Evolutionary conservation across 2,113 vertebrate genomes (phyloP), one percentile per base, ranked within the genome.

Genomic region (Hemicordylus capensis): DNA sequence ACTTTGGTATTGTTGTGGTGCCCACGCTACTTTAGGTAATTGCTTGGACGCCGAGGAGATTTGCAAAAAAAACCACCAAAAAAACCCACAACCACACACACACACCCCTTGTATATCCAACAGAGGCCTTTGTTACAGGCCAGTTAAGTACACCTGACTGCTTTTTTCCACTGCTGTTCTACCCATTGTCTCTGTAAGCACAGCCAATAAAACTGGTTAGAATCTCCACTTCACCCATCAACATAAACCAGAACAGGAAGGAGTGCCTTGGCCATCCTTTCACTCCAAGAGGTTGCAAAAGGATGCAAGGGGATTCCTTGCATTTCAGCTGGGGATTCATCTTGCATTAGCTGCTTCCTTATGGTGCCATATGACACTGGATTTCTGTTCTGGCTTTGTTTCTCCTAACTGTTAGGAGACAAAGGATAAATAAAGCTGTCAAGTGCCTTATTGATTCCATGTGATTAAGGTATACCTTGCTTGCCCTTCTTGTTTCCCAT

Each of bases 351-450:
- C 83, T 87, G 67, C 11, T 87, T 24, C 83, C 87, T 87, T 5
- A 0, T 54, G 69, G 83, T 78, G 88, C 84, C 72, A 82, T 85
- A 48, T 64, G 75, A 78, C 79, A 81, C 74, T 46, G 77, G 86
- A 76, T 89, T 87, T 82, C 77, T 89, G 83, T 1, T 4, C 85
- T 91, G 67, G 26, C 86, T 93, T 85, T 80, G 83, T 87, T 93
- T 89, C 72, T 79, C 42, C 74, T 89, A 91, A 90, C 76, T 90
- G 0, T 0, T 61, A 84, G 80, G 48, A 84, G 76, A 92, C 87
- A 89, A 91, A 91, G 91, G 73, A 84, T 78, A 51, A 92, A 86
- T 92, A 92, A 94, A 94, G 88, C 89, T 89, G 73, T 85, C 90
- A 90, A 74, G 91, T 56, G 79, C 28, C 75, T 39, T 87, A 90